phyloP scores from a whole-genome alignment of 1,140 invertebrate species.

The Semibalanus balanoides region DNA sequence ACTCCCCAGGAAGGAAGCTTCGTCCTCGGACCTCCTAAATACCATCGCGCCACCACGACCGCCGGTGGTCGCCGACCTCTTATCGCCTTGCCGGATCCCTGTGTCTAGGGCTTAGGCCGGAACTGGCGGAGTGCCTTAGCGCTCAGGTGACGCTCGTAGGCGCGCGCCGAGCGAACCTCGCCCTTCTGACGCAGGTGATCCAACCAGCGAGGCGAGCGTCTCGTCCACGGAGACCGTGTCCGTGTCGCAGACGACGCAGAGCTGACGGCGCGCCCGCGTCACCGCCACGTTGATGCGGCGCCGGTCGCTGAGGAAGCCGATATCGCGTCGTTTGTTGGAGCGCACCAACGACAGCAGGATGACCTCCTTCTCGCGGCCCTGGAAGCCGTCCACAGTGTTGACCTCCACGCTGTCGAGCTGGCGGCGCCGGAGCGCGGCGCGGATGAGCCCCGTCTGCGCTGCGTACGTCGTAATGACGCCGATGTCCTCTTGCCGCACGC shows the following conservation, averaged over 20 bases:
- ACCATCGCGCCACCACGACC: too few species aligned
- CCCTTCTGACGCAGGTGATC: conserved; percentile 38
- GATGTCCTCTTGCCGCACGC: conserved; percentile 35
- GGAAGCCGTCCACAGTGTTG: conserved; percentile 44
- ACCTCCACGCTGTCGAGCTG: conserved; percentile 35
- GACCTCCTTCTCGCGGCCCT: conserved; percentile 41
- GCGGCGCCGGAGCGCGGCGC: conserved; percentile 23
- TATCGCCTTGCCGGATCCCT: too few species aligned
- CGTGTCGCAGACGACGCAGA: conserved; percentile 41
- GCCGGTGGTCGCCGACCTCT: too few species aligned
- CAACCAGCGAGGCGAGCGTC: conserved; percentile 35
- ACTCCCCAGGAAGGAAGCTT: too few species aligned
- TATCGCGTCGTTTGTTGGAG: conserved; percentile 30
- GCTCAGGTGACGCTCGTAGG: too few species aligned
- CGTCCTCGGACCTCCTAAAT: too few species aligned
- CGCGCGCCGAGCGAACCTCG: conserved; percentile 34
- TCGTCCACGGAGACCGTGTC: conserved; percentile 38
- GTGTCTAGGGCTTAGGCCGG: too few species aligned
- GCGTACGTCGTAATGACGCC: conserved; percentile 47
- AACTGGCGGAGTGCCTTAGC: too few species aligned
- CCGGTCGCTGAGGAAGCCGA: conserved; percentile 45
- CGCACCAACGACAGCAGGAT: conserved; percentile 38
- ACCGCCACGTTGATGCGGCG: conserved; percentile 47
- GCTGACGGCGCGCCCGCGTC: conserved; percentile 41
- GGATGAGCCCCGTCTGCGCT: conserved; percentile 31